A percentile compares a stretch with the other conserved stretches of the same genome.
Conservation (phyloP, 1,140 invertebrate genomes). For the Zaprionus taronus region DNA sequence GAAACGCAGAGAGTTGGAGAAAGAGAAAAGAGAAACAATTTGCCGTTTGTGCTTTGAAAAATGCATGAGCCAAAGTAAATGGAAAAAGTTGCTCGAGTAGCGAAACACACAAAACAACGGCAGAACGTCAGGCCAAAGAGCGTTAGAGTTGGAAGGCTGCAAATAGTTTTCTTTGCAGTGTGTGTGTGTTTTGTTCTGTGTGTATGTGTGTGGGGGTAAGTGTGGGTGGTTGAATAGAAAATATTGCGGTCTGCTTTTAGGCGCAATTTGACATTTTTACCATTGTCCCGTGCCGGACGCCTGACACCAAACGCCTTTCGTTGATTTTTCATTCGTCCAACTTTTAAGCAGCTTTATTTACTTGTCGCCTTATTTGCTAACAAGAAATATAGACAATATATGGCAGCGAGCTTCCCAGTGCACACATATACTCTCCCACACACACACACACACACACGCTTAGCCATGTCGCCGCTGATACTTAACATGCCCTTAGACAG, state of each 20-base stretch:
- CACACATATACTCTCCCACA: constrained; percentile 21
- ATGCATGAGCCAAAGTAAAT: constrained; percentile 82
- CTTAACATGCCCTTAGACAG: constrained; percentile 82
- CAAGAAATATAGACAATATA: constrained; percentile 82
- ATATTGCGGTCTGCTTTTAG: constrained; percentile 79
- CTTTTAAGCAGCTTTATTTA: constrained; percentile 80
- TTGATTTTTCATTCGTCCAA: constrained; percentile 59
- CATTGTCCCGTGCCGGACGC: constrained; percentile 22
- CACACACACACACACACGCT: constrained; percentile 22
- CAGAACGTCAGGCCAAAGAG: constrained; percentile 27
- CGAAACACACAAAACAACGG: constrained; percentile 65
- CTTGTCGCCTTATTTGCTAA: constrained; percentile 79
- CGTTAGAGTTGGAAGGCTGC: constrained; percentile 28
- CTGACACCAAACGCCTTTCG: background rate
- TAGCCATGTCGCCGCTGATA: constrained; percentile 76
- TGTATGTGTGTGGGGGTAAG: background rate
- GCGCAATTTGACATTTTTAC: constrained; percentile 79
- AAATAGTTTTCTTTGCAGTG: constrained; percentile 50
- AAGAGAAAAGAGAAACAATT: constrained; percentile 67
- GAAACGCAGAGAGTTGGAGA: constrained; percentile 37
- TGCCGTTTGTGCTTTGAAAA: constrained; percentile 82
- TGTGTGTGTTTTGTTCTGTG: too few species aligned
- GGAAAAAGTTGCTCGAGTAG: constrained; percentile 76
- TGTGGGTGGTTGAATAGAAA: constrained; percentile 42
- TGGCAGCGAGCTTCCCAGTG: constrained; percentile 25